Percentiles rank a stretch among this genome's conserved stretches.
phyloP scores from a whole-genome alignment of 2,797 vertebrate genomes.

The Sarcoramphus papa region DNA sequence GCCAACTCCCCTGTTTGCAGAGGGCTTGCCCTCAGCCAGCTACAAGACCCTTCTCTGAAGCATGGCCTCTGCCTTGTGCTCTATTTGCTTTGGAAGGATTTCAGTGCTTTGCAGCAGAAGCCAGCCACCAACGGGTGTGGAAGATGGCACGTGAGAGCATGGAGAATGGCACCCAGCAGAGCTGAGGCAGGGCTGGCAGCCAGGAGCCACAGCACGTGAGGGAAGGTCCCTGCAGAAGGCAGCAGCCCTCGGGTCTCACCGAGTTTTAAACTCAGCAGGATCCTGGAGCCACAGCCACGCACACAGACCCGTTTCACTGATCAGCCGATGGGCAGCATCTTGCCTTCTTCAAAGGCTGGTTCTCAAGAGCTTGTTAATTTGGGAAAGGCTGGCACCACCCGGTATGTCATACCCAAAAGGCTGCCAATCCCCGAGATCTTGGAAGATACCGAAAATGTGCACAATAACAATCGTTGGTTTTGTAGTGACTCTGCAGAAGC shows the following conservation, averaged over 20 bases:
- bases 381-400: not conserved
- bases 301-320: not conserved
- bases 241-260: fast-evolving
- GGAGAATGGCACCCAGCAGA: not conserved
- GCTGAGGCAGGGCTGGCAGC: not conserved
- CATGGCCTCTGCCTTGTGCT: not conserved
- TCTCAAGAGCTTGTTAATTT: not conserved
- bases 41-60: not conserved
- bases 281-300: not conserved
- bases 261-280: not conserved
- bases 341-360: not conserved
- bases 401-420: not conserved
- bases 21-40: not conserved
- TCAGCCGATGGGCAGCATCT: not conserved
- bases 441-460: not conserved
- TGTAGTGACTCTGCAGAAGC: not conserved
- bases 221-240: not conserved
- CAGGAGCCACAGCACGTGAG: fast-evolving
- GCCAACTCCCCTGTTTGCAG: not conserved
- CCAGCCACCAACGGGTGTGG: not conserved
- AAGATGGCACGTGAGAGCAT: not conserved
- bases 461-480: fast-evolving
- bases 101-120: not conserved
- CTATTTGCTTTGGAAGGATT: not conserved
- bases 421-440: not conserved